phyloP scores from a whole-genome alignment of 2,797 vertebrate genomes.

The Xenops minutus region DNA sequence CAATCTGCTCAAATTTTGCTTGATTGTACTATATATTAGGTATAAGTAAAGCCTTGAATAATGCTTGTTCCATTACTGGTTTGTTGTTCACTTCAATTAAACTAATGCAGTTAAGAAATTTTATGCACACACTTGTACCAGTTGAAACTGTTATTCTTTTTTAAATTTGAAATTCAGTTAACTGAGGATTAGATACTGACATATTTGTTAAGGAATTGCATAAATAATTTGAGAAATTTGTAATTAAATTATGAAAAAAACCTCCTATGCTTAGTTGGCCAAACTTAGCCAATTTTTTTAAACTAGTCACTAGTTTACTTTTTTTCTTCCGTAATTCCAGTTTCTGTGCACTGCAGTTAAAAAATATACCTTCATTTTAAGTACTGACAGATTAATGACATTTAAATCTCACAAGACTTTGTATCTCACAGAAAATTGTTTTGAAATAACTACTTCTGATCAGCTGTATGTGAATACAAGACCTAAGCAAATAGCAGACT shows the following conservation, averaged over 20 bases:
- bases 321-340: not conserved
- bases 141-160: not conserved
- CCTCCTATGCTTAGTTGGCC: fast-evolving
- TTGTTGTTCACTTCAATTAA: not conserved
- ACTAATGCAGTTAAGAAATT: not conserved
- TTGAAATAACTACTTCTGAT: not conserved
- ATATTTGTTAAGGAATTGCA: not conserved
- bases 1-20: not conserved
- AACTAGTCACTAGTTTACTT: not conserved
- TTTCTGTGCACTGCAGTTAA: not conserved
- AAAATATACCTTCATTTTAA: not conserved
- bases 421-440: not conserved
- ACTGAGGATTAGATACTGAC: not conserved
- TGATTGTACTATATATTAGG: not conserved
- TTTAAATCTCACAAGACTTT: not conserved
- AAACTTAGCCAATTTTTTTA: not conserved
- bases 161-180: not conserved
- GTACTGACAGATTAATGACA: not conserved
- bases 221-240: not conserved
- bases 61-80: not conserved
- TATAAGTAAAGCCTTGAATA: not conserved
- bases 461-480: not conserved
- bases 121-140: not conserved
- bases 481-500: not conserved
- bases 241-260: not conserved